Percentiles rank a stretch among this genome's conserved stretches.
phyloP scores from a whole-genome alignment of 2,888 invertebrate genomes.

The Agriotes lineatus region DNA sequence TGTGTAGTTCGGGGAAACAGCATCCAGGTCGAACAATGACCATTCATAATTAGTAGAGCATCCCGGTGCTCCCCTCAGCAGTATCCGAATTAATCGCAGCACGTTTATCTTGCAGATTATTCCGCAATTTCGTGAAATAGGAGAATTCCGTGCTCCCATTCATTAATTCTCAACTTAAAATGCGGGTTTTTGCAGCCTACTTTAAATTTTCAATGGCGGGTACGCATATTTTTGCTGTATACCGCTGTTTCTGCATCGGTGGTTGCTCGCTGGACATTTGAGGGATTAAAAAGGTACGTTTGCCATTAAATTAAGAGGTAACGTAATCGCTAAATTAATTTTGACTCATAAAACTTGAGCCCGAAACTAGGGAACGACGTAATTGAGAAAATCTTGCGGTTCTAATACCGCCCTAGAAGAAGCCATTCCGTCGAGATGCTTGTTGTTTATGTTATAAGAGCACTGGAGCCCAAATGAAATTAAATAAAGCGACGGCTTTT shows the following conservation, averaged over 20 bases:
- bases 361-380: constrained; percentile 6
- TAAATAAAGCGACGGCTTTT: too few relatives aligned
- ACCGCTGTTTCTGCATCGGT: constrained; percentile 2
- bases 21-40: too few relatives aligned
- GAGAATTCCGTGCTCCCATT: too few relatives aligned
- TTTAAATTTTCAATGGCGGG: background rate
- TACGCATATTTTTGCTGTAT: background rate
- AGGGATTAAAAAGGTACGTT: constrained; percentile 1
- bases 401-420: constrained; percentile 1
- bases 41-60: too few relatives aligned
- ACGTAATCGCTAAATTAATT: constrained; percentile 14
- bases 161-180: too few relatives aligned
- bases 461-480: too few relatives aligned
- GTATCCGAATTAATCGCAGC: too few relatives aligned
- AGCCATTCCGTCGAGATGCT: background rate
- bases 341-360: constrained; percentile 11
- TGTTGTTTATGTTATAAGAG: too few relatives aligned
- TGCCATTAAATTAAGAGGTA: constrained; percentile 5
- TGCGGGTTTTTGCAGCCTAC: background rate
- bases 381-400: constrained; percentile 14
- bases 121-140: too few relatives aligned
- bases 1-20: too few relatives aligned
- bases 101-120: too few relatives aligned
- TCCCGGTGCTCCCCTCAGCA: too few relatives aligned
- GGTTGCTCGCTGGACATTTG: background rate